A percentile compares a stretch with the other conserved stretches of the same genome.
Evolutionary conservation across 1,140 invertebrate genomes (phyloP).

Genomic region (Rhizoglyphus robini): DNA sequence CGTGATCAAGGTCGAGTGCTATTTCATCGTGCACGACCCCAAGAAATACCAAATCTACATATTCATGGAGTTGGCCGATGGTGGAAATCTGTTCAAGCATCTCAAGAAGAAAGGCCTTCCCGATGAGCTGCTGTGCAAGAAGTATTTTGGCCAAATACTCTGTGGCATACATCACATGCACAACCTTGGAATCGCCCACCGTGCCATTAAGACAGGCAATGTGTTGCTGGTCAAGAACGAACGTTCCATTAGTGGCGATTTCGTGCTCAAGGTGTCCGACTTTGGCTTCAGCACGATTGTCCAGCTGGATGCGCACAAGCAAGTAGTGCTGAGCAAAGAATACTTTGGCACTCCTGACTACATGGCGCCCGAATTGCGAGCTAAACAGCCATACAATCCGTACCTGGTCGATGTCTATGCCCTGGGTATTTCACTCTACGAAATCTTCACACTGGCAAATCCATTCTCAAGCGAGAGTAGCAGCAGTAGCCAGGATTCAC

Average conservation of each 20-base stretch:
- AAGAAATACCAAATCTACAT: conserved; percentile 5
- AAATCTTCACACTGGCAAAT: conserved; percentile 37
- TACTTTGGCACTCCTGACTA: conserved; percentile 55
- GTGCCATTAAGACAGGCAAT: conserved; percentile 1
- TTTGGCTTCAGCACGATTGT: background rate
- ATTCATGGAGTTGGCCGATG: conserved; percentile 13
- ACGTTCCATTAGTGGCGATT: conserved; percentile 4
- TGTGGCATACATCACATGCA: conserved; percentile 5
- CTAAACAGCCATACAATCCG: conserved; percentile 55
- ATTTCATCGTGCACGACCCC: background rate
- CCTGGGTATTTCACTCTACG: conserved; percentile 70
- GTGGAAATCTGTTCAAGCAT: conserved; percentile 8
- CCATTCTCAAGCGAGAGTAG: conserved; percentile 31
- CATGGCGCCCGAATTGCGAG: conserved; percentile 81
- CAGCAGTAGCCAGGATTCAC: background rate
- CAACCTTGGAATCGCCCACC: conserved; percentile 9
- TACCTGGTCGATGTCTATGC: conserved; percentile 66
- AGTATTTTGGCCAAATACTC: conserved; percentile 11
- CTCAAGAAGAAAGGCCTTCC: conserved; percentile 2
- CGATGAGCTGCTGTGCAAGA: conserved; percentile 4
- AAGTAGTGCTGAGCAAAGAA: conserved; percentile 19
- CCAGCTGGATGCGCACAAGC: background rate
- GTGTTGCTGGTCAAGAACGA: background rate
- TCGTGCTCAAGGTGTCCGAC: background rate
- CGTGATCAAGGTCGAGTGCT: background rate